Evolutionary conservation across 2,113 vertebrate species (phyloP), one percentile per base, ranked within the genome.

Genomic region (Tupaia chinensis): DNA sequence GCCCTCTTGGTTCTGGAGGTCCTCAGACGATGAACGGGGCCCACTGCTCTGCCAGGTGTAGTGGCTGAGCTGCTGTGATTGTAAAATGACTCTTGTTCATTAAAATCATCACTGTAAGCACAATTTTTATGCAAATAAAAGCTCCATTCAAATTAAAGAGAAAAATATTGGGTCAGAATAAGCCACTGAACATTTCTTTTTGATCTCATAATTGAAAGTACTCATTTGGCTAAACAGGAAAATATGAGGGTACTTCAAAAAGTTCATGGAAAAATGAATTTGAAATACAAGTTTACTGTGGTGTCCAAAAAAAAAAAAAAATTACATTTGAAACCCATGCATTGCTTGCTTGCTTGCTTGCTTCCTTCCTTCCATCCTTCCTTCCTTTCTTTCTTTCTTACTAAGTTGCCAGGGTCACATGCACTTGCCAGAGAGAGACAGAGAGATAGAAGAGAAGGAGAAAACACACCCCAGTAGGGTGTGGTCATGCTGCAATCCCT

Each of bases 181-280:
- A 96, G 63, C n/a, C 73, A 90, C 60, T 93, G 85, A 78, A 78
- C 63, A 32, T 61, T 66, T 95, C 61, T 65, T 95, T 97, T 74
- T 85, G 53, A 90, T 78, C 92, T 94, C 90, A 58, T 84, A 74
- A 89, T 92, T 86, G 63, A 95, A 89, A 89, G 74, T 14, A 79
- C 61, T 96, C 58, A 4, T 79, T 81, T 93, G 76, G 84, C 60
- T 76, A 60, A 86, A 82, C 53, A 77, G 92, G 74, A 83, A 92
- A 91, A 85, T 58, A 44, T 44, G 44, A 44, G 44, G 44, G 44
- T 44, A 44, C 44, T 44, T 44, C 44, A 44, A 44, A 44, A 44
- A 44, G 44, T 44, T 44, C 44, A 44, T 44, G 44, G 44, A 44
- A 44, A 44, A 44, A 44, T 44, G 44, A 5, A 44, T 44, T 44